Base-by-base conservation (phyloP, 2,888 invertebrate species). In the Geophilus truncorum region DNA sequence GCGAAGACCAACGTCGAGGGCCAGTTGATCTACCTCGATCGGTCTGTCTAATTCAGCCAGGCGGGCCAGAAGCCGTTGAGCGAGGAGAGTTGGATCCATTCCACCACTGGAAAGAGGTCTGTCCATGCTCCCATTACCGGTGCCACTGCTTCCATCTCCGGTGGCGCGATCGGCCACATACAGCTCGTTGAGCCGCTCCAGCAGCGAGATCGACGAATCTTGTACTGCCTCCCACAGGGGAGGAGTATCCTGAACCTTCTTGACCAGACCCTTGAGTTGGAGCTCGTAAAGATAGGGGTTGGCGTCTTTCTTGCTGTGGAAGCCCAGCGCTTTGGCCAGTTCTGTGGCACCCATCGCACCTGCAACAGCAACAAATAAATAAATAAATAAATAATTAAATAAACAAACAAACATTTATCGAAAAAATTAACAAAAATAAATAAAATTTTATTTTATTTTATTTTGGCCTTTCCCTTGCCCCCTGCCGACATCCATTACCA, bases 211-310 rank as follows among this genome's bases (percentile, higher is more conserved):
- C 21, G 80, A 40, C 23, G 80, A 36, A 75, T 80, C 80, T 28
- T 62, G 62, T 18, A 30, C 76, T 23, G 57, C 76, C 77, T 70
- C 40, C 82, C 82, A 82, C 25, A 82, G 15, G 25, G 82, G 82
- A 45, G 82, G 82, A 80, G 80, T 79, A 30, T 82, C 82, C 57
- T 79, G 79, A 12, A 81, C 80, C 79, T 82, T 81, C 23, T 40
- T 36, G 32, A 83, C 40, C 75, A 82, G 76, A 23, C 83, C 83
- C 80, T 81, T 78, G 23, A 78, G 57, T 79, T 81, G 82, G 28
- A 83, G 80, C 57, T 79, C 78, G 81, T 86, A 85, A 51, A 86
- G 81, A n/a, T 83, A 82, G 15, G 84, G 84, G 80, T 86, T 86
- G 12, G 86, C 84, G 5, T 84, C 84, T 70, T 82, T 81, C 21